These are phyloP conservation scores for Pristionchus japonicus DNA, from an alignment of 2,888 invertebrate genomes.

Conservation along the genomic window DNA sequence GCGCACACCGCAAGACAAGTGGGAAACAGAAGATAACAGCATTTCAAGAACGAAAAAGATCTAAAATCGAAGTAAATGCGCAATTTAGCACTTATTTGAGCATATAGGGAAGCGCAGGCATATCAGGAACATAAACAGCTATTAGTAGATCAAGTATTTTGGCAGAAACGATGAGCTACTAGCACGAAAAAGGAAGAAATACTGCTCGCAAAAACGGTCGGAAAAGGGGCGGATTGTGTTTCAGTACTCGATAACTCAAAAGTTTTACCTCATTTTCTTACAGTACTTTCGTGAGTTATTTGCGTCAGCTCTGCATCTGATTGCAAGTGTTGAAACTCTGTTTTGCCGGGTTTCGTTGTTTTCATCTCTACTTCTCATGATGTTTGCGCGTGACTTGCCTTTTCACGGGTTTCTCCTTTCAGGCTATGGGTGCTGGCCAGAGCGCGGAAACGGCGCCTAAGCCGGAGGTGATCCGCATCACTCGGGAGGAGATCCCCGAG, in stretches of 20 bases:
- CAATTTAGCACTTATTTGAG: too few species aligned
- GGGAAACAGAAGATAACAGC: not conserved
- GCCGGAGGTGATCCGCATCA: constrained; percentile 65
- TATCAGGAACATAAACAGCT: not conserved
- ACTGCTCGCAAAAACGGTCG: not conserved
- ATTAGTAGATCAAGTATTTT: not conserved
- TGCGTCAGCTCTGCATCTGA: not conserved
- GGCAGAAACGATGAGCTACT: not conserved
- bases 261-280: not conserved
- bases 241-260: not conserved
- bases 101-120: too few species aligned
- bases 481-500: constrained; percentile 69
- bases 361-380: not conserved
- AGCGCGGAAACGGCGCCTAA: constrained; percentile 55
- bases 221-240: not conserved
- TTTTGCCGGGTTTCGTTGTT: not conserved
- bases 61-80: not conserved
- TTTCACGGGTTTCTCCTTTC: not conserved
- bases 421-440: constrained; percentile 61
- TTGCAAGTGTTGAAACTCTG: not conserved
- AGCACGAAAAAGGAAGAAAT: not conserved
- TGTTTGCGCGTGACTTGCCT: not conserved
- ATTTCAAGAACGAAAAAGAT: not conserved
- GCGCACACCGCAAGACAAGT: not conserved
- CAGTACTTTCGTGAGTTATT: not conserved